Percentiles rank a stretch among this genome's conserved stretches.
Conservation (phyloP, 2,797 vertebrate genomes). For the Squalus acanthias region DNA sequence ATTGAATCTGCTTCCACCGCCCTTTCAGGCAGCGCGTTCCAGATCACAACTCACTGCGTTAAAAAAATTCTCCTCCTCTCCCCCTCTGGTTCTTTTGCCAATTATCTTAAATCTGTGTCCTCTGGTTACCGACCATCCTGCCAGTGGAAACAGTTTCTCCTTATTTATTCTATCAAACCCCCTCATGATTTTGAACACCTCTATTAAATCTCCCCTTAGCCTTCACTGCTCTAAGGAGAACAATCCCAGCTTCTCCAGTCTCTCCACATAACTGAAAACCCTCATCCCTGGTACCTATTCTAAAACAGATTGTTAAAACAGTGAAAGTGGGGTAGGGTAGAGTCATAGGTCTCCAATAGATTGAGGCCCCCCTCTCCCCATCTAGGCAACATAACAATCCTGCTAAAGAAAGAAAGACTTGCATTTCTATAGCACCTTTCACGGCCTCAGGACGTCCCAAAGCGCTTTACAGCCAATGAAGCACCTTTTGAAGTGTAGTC, state of each 20-base stretch:
- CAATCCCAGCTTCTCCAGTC: not conserved
- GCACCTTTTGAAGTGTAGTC: not conserved
- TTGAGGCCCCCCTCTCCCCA: not conserved
- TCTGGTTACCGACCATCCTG: not conserved
- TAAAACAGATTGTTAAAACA: not conserved
- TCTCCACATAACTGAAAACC: not conserved
- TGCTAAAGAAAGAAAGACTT: not conserved
- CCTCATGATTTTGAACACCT: not conserved
- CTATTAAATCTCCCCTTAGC: not conserved
- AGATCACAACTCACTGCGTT: not conserved
- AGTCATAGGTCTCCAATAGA: too few species aligned
- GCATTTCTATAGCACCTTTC: not conserved
- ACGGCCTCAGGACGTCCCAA: not conserved
- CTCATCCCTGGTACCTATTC: not conserved
- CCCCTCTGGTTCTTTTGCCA: not conserved
- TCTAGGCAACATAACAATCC: too few species aligned
- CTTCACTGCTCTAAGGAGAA: not conserved
- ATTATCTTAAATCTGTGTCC: not conserved
- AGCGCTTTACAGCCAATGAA: not conserved
- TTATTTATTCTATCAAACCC: not conserved
- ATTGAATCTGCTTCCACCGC: not conserved
- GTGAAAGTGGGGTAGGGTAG: too few species aligned
- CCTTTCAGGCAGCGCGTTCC: not conserved
- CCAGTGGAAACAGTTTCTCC: not conserved
- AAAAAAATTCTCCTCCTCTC: not conserved